Percentiles rank a stretch among this genome's conserved stretches.
phyloP scores from a whole-genome alignment of 2,888 invertebrate genomes.

The Dryobotodes eremita region DNA sequence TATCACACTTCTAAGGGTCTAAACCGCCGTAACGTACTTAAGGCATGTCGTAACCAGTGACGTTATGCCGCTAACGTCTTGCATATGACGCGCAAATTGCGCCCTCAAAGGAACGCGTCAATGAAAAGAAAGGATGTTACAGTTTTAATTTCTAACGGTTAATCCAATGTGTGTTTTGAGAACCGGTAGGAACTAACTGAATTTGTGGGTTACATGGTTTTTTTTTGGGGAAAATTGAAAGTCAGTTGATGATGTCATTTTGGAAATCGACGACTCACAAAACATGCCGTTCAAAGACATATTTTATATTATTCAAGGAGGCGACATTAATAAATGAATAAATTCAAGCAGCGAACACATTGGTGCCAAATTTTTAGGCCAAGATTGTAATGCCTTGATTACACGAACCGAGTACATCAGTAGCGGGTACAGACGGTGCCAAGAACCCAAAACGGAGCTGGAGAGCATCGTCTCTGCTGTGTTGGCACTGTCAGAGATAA shows the following conservation, averaged over 20 bases:
- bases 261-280: background rate
- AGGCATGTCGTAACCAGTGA: constrained; percentile 44
- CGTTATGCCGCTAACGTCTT: constrained; percentile 50
- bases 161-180: constrained; percentile 14
- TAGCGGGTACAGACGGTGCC: background rate
- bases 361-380: too few species aligned
- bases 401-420: background rate
- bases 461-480: background rate
- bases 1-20: background rate
- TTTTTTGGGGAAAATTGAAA: too few species aligned
- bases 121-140: constrained; percentile 21
- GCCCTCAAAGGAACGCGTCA: constrained; percentile 41
- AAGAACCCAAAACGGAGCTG: background rate
- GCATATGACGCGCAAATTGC: constrained; percentile 58
- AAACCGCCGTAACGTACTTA: constrained; percentile 57
- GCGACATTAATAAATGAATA: too few species aligned
- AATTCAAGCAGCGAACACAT: background rate
- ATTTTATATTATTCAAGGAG: too few species aligned
- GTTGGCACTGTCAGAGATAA: background rate
- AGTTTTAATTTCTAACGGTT: constrained; percentile 57
- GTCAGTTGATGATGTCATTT: background rate
- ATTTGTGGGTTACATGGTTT: too few species aligned
- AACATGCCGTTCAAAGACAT: background rate
- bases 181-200: background rate
- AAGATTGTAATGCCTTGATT: too few species aligned